A percentile compares a stretch with the other conserved stretches of the same genome.
Conservation (phyloP, 2,888 invertebrate genomes). For the Microctonus aethiopoides region DNA sequence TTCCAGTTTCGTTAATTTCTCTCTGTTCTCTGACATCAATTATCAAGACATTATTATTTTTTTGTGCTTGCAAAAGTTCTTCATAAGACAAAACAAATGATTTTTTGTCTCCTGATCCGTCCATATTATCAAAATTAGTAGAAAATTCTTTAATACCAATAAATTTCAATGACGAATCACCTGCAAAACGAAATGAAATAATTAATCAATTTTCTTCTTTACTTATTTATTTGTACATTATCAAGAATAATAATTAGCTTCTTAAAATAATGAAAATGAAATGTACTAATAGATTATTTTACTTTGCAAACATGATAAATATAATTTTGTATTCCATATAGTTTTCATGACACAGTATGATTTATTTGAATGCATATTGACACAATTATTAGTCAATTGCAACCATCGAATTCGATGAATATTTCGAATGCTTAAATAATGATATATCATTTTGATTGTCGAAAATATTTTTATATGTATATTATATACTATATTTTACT, state of each 20-base stretch:
- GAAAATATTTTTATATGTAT: neutral
- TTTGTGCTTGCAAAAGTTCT: slow-evolving; percentile 64
- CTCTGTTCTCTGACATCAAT: slow-evolving; percentile 83
- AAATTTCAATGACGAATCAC: neutral
- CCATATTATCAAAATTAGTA: slow-evolving; percentile 34
- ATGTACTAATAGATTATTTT: neutral
- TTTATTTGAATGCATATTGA: neutral
- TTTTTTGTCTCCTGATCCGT: slow-evolving; percentile 42
- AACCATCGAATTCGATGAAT: neutral
- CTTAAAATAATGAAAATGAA: too few species aligned
- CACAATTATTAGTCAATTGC: neutral
- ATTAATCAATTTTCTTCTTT: too few species aligned
- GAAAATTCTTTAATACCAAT: neutral
- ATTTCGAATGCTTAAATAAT: neutral
- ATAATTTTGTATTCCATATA: neutral
- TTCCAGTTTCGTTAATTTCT: slow-evolving; percentile 77
- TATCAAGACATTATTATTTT: slow-evolving; percentile 70
- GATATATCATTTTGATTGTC: neutral
- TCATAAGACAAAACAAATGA: slow-evolving; percentile 49
- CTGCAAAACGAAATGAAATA: neutral
- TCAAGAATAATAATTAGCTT: too few species aligned
- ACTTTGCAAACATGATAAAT: neutral
- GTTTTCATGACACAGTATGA: neutral
- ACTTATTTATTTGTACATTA: too few species aligned
- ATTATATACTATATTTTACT: neutral